Evolutionary conservation across 2,888 invertebrate genomes (phyloP).

Genomic region (Agonopterix heracliana): DNA sequence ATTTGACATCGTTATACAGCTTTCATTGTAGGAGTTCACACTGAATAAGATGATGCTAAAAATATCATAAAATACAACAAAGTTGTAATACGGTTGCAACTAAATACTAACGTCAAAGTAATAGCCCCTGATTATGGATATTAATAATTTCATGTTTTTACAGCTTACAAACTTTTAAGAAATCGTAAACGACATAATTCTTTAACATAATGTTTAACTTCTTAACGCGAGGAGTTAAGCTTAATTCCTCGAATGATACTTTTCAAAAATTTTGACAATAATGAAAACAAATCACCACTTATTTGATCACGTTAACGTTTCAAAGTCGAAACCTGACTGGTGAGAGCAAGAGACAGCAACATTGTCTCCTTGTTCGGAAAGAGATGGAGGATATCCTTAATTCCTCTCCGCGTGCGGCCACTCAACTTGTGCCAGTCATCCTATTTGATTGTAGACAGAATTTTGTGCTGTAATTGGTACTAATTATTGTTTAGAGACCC

Average conservation of each 20-base stretch:
- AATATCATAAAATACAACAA: too few species aligned
- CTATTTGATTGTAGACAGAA: slow-evolving; percentile 67
- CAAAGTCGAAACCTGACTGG: not conserved
- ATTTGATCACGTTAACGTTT: not conserved
- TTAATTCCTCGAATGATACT: too few species aligned
- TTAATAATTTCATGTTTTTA: slow-evolving; percentile 29
- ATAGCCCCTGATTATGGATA: slow-evolving; percentile 27
- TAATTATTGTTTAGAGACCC: slow-evolving; percentile 68
- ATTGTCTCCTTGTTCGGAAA: slow-evolving; percentile 24
- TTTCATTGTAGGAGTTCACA: not conserved
- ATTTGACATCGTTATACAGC: slow-evolving; percentile 9
- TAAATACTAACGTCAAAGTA: slow-evolving; percentile 15
- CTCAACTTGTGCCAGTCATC: slow-evolving; percentile 66
- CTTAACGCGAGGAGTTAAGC: too few species aligned
- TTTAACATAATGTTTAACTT: not conserved
- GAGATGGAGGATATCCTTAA: slow-evolving; percentile 43
- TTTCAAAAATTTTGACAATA: too few species aligned
- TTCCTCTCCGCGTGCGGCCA: slow-evolving; percentile 66
- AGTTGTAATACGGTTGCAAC: not conserved
- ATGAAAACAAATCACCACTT: not conserved
- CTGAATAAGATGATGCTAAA: too few species aligned
- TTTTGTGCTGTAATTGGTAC: slow-evolving; percentile 66
- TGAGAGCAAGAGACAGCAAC: slow-evolving; percentile 29
- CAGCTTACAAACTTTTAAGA: slow-evolving; percentile 24
- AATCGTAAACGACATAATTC: slow-evolving; percentile 25